phyloP scores from a whole-genome alignment of 2,797 vertebrate species.

The Helarctos malayanus region DNA sequence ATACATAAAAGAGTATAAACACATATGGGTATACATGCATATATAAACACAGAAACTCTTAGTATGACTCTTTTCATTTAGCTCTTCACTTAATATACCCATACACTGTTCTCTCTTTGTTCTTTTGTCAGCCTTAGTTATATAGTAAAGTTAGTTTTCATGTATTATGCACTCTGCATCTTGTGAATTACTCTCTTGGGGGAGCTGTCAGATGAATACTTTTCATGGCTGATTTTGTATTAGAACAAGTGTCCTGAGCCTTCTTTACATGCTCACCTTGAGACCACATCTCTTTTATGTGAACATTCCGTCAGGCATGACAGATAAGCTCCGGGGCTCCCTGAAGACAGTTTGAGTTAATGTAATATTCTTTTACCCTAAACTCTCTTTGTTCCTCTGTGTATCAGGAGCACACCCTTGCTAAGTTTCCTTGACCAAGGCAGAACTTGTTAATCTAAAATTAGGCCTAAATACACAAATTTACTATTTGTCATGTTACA shows the following conservation, averaged over 20 bases:
- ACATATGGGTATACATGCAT: neutral
- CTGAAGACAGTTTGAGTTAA: slow-evolving; percentile 77
- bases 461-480: slow-evolving; percentile 30
- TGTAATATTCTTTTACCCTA: slow-evolving; percentile 72
- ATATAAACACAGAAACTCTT: neutral
- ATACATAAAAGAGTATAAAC: neutral
- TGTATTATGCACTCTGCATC: slow-evolving; percentile 20
- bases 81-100: neutral
- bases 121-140: slow-evolving; percentile 36
- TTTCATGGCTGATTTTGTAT: slow-evolving; percentile 76
- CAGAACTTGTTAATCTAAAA: slow-evolving; percentile 5
- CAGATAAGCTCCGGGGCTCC: slow-evolving; percentile 41
- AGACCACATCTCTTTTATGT: slow-evolving; percentile 76
- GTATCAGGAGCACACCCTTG: slow-evolving; percentile 11
- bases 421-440: slow-evolving; percentile 43
- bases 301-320: slow-evolving; percentile 52
- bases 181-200: slow-evolving; percentile 76
- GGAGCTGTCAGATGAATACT: slow-evolving; percentile 56
- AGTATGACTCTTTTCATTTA: neutral
- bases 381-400: slow-evolving; percentile 69
- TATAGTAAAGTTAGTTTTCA: neutral
- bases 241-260: slow-evolving; percentile 73
- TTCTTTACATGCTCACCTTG: slow-evolving; percentile 78
- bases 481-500: neutral
- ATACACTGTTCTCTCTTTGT: neutral